phyloP scores from a whole-genome alignment of 1,140 invertebrate species.

The Mamestra configurata region DNA sequence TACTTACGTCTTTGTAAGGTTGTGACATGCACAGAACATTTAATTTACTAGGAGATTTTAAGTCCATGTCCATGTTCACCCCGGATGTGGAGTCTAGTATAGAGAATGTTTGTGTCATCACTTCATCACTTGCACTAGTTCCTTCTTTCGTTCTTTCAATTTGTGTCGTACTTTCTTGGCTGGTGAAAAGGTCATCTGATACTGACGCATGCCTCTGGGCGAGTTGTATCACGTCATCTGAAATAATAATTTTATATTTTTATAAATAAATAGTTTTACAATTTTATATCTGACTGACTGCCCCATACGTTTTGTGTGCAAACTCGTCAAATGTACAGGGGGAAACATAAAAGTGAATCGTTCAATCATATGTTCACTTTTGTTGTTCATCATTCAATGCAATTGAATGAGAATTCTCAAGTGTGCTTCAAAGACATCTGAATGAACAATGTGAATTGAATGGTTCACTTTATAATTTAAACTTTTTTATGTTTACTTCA shows the following conservation, averaged over 20 bases:
- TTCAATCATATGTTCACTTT: no score
- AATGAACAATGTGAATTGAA: no score
- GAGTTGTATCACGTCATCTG: constrained; percentile 79
- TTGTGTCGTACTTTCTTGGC: constrained; percentile 62
- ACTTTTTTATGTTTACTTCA: no score
- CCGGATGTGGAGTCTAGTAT: constrained; percentile 60
- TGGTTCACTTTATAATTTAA: no score
- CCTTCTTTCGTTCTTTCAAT: constrained; percentile 9
- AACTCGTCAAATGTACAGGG: no score
- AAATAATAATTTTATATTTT: constrained; percentile 42
- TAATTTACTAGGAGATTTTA: constrained; percentile 58
- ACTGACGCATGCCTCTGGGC: constrained; percentile 71
- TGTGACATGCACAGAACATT: constrained; percentile 65
- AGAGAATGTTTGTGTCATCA: constrained; percentile 75
- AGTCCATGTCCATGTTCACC: constrained; percentile 43
- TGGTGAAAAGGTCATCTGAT: constrained; percentile 76
- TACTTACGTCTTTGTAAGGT: constrained; percentile 64
- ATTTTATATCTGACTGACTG: no score
- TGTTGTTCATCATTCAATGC: no score
- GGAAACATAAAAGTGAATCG: no score
- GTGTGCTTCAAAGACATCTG: no score
- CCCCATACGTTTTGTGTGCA: no score
- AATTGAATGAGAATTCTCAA: no score
- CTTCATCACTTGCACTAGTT: neutral
- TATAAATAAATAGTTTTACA: no score